These are phyloP conservation scores for Lasioglossum oenotherae DNA, from an alignment of 2,888 invertebrate species.

Conservation along the genomic window DNA sequence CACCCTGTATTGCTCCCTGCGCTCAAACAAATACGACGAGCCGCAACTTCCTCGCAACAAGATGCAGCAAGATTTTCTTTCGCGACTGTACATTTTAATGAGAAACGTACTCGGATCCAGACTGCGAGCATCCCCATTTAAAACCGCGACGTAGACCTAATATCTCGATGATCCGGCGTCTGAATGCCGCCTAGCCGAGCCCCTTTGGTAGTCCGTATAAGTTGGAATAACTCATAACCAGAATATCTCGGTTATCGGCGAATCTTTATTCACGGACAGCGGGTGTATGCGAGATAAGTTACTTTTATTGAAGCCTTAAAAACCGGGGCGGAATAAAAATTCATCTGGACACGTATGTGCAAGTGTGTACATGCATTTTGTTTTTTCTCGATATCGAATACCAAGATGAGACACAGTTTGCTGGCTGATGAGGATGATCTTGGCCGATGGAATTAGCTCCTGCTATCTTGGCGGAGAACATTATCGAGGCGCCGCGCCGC, in stretches of 20 bases:
- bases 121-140: background rate
- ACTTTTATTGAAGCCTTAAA: constrained; percentile 20
- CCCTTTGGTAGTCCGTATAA: background rate
- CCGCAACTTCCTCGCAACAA: background rate
- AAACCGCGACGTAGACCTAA: background rate
- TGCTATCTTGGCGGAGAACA: background rate
- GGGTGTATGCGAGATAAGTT: constrained; percentile 9
- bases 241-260: background rate
- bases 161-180: background rate
- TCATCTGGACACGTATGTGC: background rate
- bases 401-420: background rate
- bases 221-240: background rate
- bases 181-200: background rate
- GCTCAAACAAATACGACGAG: no score
- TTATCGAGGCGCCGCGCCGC: background rate
- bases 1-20: no score
- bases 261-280: constrained; percentile 15
- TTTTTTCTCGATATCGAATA: constrained; percentile 4
- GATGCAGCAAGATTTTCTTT: background rate
- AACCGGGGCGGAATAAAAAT: background rate
- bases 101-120: background rate
- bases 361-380: background rate
- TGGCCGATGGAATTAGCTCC: background rate
- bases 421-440: background rate
- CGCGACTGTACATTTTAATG: background rate